Evolutionary conservation across 2,888 invertebrate genomes (phyloP), one percentile per base, ranked within the genome.

Genomic region (Microctonus aethiopoides): DNA sequence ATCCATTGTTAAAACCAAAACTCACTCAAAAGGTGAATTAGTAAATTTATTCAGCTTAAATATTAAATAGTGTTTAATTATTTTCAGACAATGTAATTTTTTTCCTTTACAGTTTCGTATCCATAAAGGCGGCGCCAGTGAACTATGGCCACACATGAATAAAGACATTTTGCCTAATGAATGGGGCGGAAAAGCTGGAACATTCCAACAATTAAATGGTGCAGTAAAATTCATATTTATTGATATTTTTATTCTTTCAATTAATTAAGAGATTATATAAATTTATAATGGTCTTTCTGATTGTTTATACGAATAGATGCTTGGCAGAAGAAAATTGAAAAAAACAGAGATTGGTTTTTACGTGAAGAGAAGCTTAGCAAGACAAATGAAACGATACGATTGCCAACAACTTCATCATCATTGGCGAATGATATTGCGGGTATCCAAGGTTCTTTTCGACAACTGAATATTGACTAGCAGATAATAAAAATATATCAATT

Each of bases 171-270:
- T 88, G 26, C 88, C 88, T 0, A 81, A 81, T 2, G 88, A 88
- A 74, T 88, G 86, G 80, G 88, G 88, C 39, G 88, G 88, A 10
- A 84, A 84, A 65, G 83, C 86, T 11, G 86, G 86, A 64, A 82
- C 81, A 16, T 82, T 85, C 20, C 59, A 77, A 6, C 82, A 86
- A 68, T 75, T 86, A 2, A 86, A 82, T 67, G 83, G 86, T 85
- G 16, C 46, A 29, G 36, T 54, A 32, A 29, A 22, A 29, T 26
- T 26, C 32, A 36, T 13, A 36, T n/a, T 36, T 41, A 36, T 56
- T 62, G 59, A 34, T 41, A 34, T 41, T 32, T 29, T 69, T 69
- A 4, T 29, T 36, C 16, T 20, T 26, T 20, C 34, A 11, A n/a
- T n/a, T 32, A 13, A 26, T 1, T 1, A 61, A 61, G n/a, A 24